phyloP scores from a whole-genome alignment of 2,113 vertebrate species.

The Prunella fulvescens region DNA sequence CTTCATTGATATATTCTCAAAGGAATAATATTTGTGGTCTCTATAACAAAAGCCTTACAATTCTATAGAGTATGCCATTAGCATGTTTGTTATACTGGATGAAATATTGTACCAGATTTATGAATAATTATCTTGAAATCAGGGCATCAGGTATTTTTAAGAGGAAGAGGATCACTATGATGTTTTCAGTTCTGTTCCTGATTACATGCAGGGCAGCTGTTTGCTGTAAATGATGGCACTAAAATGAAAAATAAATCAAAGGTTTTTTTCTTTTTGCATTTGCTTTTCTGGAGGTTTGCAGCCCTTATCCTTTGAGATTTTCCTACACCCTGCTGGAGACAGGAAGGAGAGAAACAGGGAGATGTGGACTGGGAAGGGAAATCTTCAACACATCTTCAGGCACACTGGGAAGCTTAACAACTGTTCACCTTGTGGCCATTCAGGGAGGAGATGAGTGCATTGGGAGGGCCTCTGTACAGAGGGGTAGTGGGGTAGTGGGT shows the following conservation, averaged over 20 bases:
- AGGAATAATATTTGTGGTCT: neutral
- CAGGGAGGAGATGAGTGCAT: neutral
- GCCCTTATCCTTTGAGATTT: neutral
- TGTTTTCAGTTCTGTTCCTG: neutral
- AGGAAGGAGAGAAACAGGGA: neutral
- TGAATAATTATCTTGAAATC: neutral
- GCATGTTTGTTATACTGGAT: neutral
- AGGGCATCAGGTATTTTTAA: neutral
- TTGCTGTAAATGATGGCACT: neutral
- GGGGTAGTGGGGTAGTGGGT: neutral
- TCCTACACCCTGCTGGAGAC: neutral
- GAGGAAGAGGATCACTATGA: neutral
- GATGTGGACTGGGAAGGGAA: neutral
- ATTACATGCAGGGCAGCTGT: neutral
- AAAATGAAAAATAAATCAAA: conserved; percentile 5
- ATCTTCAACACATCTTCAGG: neutral
- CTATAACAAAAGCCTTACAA: neutral
- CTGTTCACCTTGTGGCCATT: neutral
- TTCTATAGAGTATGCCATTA: neutral
- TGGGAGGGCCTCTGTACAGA: accelerated
- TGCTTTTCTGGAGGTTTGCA: neutral
- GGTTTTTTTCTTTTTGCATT: neutral
- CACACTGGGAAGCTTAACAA: neutral
- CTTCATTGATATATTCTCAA: neutral
- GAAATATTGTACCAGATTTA: neutral